A percentile compares a stretch with the other conserved stretches of the same genome.
phyloP scores from a whole-genome alignment of 2,113 vertebrate genomes.

The Rhadina sibilatrix region DNA sequence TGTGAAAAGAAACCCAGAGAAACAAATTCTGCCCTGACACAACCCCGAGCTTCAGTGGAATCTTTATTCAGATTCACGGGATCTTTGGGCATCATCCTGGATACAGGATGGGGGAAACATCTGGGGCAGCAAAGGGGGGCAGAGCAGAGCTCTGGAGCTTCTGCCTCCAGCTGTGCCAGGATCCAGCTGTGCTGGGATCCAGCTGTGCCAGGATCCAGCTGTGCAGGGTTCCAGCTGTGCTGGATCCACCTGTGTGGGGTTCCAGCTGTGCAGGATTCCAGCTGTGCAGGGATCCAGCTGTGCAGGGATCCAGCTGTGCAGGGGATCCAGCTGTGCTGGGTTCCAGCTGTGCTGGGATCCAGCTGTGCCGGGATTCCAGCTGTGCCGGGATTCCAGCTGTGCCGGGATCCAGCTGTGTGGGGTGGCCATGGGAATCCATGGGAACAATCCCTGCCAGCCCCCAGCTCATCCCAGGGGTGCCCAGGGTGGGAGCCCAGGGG shows the following conservation, averaged over 20 bases:
- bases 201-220: not conserved
- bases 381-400: not conserved
- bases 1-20: not conserved
- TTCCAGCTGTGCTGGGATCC: not conserved
- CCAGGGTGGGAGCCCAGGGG: too few species aligned
- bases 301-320: rapidly evolving
- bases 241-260: too few species aligned
- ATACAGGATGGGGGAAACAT: not conserved
- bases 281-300: rapidly evolving
- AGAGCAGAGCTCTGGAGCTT: not conserved
- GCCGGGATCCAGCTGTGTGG: too few species aligned
- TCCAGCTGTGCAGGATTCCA: rapidly evolving
- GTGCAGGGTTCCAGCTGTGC: rapidly evolving
- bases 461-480: too few species aligned
- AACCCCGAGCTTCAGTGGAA: not conserved
- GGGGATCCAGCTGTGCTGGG: not conserved
- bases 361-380: not conserved
- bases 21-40: not conserved
- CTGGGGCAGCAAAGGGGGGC: not conserved
- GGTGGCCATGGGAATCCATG: too few species aligned
- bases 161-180: not conserved
- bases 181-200: not conserved
- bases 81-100: rapidly evolving
- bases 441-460: too few species aligned
- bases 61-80: not conserved